phyloP scores from a whole-genome alignment of 2,888 invertebrate species.

The Pachydiplax longipennis region DNA sequence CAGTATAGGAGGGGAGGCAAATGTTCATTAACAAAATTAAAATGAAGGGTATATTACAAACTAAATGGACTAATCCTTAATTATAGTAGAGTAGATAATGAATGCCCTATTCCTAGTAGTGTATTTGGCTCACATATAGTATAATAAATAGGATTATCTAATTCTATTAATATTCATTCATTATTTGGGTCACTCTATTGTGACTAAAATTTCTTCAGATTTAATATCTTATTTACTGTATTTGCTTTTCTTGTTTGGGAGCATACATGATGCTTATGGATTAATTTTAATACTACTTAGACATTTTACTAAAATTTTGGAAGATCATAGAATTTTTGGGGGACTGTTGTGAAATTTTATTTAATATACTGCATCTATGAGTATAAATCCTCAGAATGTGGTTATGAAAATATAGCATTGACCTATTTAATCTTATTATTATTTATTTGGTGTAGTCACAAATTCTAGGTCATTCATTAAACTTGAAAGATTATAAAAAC shows the following conservation, averaged over 20 bases:
- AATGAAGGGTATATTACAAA: neutral
- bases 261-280: neutral
- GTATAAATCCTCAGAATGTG: neutral
- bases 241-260: neutral
- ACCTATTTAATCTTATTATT: neutral
- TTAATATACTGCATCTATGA: neutral
- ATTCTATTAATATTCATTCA: neutral
- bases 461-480: neutral
- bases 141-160: neutral
- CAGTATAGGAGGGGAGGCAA: neutral
- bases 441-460: neutral
- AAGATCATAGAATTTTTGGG: neutral
- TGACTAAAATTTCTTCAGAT: neutral
- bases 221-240: neutral
- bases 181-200: neutral
- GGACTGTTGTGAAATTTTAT: neutral
- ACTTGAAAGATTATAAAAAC: too few species aligned
- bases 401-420: neutral
- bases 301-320: neutral
- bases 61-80: conserved; percentile 23
- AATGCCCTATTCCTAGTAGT: neutral
- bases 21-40: conserved; percentile 10
- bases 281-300: neutral
- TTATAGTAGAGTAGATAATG: conserved; percentile 17
- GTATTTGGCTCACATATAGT: neutral